Evolutionary conservation across 1,140 invertebrate species (phyloP).

Genomic region (Hetaerina americana): DNA sequence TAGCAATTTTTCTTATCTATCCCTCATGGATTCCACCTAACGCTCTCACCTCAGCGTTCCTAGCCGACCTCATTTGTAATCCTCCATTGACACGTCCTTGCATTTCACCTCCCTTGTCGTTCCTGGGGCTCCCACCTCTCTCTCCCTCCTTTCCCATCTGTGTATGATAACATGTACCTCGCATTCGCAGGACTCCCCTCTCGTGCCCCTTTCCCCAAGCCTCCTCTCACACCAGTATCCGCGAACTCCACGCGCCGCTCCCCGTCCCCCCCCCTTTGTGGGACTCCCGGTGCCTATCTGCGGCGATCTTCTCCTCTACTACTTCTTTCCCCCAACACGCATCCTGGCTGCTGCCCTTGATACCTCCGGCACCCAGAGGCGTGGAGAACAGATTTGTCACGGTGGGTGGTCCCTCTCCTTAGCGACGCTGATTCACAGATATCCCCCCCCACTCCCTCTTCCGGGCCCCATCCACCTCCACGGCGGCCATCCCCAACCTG

Average conservation of each 20-base stretch:
- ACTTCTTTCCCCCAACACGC: not conserved
- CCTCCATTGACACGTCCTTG: no score
- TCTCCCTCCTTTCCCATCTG: no score
- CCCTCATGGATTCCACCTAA: no score
- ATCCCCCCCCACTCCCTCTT: no score
- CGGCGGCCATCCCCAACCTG: no score
- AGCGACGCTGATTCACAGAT: not conserved
- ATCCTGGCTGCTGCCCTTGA: not conserved
- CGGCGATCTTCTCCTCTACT: not conserved
- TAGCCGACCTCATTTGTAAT: no score
- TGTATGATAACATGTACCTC: not conserved
- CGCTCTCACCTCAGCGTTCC: no score
- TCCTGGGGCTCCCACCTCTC: no score
- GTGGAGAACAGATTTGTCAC: not conserved
- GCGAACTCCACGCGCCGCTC: no score
- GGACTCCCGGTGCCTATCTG: not conserved
- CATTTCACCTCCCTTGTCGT: no score
- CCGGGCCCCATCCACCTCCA: no score
- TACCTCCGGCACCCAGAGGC: not conserved
- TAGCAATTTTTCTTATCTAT: no score
- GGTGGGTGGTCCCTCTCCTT: not conserved
- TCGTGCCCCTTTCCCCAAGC: not conserved
- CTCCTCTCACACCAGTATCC: not conserved
- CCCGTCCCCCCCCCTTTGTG: not conserved
- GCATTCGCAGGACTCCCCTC: not conserved